Conservation (phyloP, 2,113 vertebrate genomes). For the Ardeotis arabs region DNA sequence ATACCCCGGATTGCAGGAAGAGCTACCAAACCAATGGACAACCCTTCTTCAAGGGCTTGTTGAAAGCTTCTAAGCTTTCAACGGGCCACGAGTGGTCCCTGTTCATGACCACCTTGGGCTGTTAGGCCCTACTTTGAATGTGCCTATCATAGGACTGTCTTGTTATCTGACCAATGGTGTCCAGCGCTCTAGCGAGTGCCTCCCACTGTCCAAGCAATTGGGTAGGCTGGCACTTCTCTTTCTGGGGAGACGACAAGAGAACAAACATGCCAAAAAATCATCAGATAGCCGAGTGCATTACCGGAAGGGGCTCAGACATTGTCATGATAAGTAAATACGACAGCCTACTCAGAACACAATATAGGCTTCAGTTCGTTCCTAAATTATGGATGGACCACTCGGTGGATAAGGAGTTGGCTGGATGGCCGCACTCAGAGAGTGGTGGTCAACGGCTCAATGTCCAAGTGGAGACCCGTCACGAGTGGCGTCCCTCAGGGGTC, state of each 20-base stretch:
- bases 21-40: neutral
- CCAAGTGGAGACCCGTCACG: no score
- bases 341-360: constrained; percentile 13
- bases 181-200: neutral
- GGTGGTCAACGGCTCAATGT: no score
- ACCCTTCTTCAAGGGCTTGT: neutral
- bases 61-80: neutral
- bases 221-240: neutral
- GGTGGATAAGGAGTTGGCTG: no score
- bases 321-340: neutral
- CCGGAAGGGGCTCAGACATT: neutral
- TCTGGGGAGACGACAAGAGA: neutral
- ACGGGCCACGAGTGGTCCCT: fast-evolving
- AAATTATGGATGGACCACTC: neutral
- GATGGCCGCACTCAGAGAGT: no score
- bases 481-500: no score
- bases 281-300: neutral
- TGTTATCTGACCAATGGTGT: neutral
- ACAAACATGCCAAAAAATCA: neutral
- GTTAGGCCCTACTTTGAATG: neutral
- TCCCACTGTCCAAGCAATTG: neutral
- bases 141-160: neutral
- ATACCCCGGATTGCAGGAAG: neutral
- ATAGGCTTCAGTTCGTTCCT: neutral
- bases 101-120: neutral